Evolutionary conservation across 2,797 vertebrate genomes (phyloP).

Genomic region (Pseudochromis fuscus): DNA sequence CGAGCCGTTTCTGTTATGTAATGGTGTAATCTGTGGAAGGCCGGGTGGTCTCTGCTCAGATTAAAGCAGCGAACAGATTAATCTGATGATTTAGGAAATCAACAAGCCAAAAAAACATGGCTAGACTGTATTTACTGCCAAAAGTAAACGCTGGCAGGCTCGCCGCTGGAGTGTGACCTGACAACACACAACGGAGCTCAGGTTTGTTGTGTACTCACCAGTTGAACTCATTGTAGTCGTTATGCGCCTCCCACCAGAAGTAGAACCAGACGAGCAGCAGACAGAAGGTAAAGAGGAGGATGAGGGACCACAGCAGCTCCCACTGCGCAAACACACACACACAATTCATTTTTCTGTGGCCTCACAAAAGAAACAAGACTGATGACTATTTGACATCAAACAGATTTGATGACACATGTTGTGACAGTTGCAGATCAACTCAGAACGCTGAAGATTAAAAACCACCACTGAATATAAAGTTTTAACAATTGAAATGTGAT

Average conservation of each 20-base stretch:
- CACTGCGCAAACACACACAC: constrained; percentile 73
- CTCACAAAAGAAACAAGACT: not conserved
- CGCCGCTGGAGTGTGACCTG: constrained; percentile 2
- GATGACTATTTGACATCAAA: not conserved
- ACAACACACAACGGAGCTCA: not conserved
- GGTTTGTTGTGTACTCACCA: constrained; percentile 78
- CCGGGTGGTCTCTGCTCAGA: constrained; percentile 51
- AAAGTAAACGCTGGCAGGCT: constrained; percentile 26
- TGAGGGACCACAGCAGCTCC: constrained; percentile 86
- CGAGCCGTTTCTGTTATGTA: constrained; percentile 33
- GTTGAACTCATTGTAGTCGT: constrained; percentile 88
- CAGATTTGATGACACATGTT: not conserved
- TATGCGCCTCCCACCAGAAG: constrained; percentile 88
- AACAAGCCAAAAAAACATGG: constrained; percentile 10
- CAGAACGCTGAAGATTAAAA: too few relatives aligned
- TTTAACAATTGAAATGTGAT: too few relatives aligned
- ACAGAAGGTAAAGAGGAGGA: constrained; percentile 85
- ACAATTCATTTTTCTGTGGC: constrained; percentile 2
- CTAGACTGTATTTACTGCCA: constrained; percentile 21
- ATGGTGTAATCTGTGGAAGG: constrained; percentile 49
- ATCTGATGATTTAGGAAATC: constrained; percentile 53
- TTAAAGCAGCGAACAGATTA: constrained; percentile 62
- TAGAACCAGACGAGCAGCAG: constrained; percentile 87
- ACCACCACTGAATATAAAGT: too few relatives aligned
- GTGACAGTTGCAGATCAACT: too few relatives aligned